phyloP scores from a whole-genome alignment of 2,888 invertebrate genomes.

The Vesta saturnalis region DNA sequence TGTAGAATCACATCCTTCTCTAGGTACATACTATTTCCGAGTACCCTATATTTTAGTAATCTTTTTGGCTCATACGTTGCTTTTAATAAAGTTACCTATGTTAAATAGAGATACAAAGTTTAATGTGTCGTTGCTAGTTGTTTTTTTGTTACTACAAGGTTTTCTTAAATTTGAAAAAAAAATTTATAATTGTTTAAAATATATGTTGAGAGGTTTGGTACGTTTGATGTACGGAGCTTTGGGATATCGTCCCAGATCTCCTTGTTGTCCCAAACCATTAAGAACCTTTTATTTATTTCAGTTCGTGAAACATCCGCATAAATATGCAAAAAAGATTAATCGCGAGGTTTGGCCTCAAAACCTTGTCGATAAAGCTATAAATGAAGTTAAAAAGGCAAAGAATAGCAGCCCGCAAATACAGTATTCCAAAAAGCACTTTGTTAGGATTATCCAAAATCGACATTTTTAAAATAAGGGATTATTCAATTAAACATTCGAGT shows the following conservation, averaged over 20 bases:
- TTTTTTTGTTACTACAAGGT: not conserved
- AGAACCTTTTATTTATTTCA: not conserved
- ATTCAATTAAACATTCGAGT: constrained; percentile 21
- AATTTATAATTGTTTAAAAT: not conserved
- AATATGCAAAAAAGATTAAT: not conserved
- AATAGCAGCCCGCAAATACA: constrained; percentile 11
- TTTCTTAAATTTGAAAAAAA: not conserved
- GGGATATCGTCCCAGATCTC: not conserved
- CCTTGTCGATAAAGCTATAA: constrained; percentile 5
- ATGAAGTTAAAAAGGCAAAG: constrained; percentile 9
- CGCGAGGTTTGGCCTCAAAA: not conserved
- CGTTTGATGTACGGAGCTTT: not conserved
- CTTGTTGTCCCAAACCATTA: not conserved
- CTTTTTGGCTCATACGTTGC: not conserved
- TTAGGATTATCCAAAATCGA: not conserved
- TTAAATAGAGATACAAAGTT: not conserved
- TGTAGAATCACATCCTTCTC: no score
- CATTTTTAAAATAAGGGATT: constrained; percentile 12
- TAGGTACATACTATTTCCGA: no score
- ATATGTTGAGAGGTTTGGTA: not conserved
- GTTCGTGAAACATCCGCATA: not conserved
- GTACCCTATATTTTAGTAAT: not conserved
- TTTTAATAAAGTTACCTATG: not conserved
- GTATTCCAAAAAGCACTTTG: constrained; percentile 11
- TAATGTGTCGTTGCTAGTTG: not conserved